Evolutionary conservation across 1,140 invertebrate species (phyloP).

Genomic region (Caenorhabditis briggsae): DNA sequence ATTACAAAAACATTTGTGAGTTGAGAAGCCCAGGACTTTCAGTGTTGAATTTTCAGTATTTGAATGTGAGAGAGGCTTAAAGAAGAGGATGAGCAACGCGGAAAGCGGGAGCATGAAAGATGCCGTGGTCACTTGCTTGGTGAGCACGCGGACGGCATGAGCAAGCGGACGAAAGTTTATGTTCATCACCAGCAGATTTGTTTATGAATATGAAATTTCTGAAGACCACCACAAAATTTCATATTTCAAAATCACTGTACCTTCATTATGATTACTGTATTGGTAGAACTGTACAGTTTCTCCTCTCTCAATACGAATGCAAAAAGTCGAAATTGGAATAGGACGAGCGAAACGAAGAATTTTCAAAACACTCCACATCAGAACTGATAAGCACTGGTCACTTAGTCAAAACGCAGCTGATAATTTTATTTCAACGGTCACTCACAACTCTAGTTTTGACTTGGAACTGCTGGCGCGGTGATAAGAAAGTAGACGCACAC

Average conservation of each 20-base stretch:
- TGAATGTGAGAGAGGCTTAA: not conserved
- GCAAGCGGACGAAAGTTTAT: not conserved
- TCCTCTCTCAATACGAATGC: constrained; percentile 9
- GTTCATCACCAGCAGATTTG: constrained; percentile 1
- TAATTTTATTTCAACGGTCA: constrained; percentile 13
- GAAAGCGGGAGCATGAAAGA: constrained; percentile 11
- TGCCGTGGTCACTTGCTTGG: not conserved
- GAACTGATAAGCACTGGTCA: constrained; percentile 48
- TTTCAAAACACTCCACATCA: constrained; percentile 42
- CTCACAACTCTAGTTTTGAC: not conserved
- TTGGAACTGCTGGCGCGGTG: constrained; percentile 11
- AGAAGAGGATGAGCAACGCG: not conserved
- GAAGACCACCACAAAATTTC: too few relatives aligned
- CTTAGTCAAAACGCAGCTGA: constrained; percentile 50
- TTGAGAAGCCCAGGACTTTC: too few relatives aligned
- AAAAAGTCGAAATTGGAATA: not conserved
- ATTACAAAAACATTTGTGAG: not conserved
- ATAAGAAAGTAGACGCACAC: not conserved
- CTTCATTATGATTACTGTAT: too few relatives aligned
- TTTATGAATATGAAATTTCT: not conserved
- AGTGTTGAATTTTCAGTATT: not conserved
- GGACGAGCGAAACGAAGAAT: not conserved
- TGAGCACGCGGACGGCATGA: not conserved
- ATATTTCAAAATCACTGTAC: too few relatives aligned
- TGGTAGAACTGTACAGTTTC: not conserved